Evolutionary conservation across 2,888 invertebrate genomes (phyloP), one percentile per base, ranked within the genome.

Genomic region (Abscondita cerata): DNA sequence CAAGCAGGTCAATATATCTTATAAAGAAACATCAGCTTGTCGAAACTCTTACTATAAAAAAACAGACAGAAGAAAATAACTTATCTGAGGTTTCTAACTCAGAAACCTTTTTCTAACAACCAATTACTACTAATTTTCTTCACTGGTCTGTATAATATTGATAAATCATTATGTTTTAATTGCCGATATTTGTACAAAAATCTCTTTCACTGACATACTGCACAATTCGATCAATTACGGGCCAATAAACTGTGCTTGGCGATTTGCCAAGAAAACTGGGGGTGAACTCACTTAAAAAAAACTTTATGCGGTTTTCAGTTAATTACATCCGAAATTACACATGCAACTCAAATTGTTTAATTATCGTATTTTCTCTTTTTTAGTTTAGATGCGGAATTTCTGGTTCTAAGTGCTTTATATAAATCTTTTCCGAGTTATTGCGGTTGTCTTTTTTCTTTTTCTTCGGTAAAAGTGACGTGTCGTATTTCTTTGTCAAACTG

Each of bases 151-250:
- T 59, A 63, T 59, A 53, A 63, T 50, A 58, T 63, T 54, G 63
- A 63, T 59, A 63, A 63, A 54, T 63, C 59, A 59, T 63, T 63
- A 59, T 63, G 63, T 63, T 59, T 63, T 63, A 63, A 63, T 63
- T 63, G 63, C 51, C 51, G 50, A 55, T 54, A 48, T 41, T 55
- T 57, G 57, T 53, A 62, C 31, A 57, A 54, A 59, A 40, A 57
- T 58, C 62, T 57, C 38, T 47, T 59, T 59, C 58, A 46, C 31
- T 40, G 58, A 36, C 54, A 58, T 15, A 54, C 51, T 54, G 46
- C 40, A 51, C 51, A 51, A 63, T 54, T 50, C 59, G 59, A 63
- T 63, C 63, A 63, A 63, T 63, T 63, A 59, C 58, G 63, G 58
- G 18, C 59, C 55, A 63, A 63, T 63, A 63, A 63, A 63, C 59